Conservation (phyloP, 2,888 invertebrate species). For the Palloptera scutellata region DNA sequence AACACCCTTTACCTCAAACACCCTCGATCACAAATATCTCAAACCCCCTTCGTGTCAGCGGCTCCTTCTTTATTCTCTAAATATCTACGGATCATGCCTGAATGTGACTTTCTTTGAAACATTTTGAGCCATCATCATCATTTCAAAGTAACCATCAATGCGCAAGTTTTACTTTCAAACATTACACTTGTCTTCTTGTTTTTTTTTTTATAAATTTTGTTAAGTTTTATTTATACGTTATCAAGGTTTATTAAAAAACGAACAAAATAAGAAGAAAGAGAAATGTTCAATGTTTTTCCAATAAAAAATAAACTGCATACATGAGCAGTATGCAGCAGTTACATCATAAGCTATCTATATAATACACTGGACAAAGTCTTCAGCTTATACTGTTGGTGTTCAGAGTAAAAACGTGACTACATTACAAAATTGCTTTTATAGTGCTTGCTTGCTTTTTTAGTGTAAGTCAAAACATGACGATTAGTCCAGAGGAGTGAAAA, state of each 20-base stretch:
- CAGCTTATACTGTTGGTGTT: background rate
- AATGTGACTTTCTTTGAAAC: too few species aligned
- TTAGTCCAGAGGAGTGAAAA: background rate
- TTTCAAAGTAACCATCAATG: too few species aligned
- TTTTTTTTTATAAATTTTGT: too few species aligned
- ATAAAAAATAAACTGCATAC: background rate
- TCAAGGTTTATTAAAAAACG: background rate
- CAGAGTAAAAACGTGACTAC: constrained; percentile 2
- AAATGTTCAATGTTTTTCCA: background rate
- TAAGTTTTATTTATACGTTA: background rate
- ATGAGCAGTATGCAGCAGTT: background rate
- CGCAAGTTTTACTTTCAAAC: too few species aligned
- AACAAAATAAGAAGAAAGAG: too few species aligned
- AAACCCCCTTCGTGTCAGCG: too few species aligned
- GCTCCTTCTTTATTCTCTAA: too few species aligned
- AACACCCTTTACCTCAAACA: too few species aligned
- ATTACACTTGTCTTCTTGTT: too few species aligned
- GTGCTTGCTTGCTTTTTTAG: background rate
- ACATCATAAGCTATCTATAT: background rate
- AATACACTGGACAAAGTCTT: background rate
- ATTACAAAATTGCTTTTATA: background rate
- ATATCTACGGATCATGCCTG: too few species aligned
- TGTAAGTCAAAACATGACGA: background rate
- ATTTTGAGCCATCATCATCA: too few species aligned
- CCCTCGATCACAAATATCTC: too few species aligned